A percentile compares a stretch with the other conserved stretches of the same genome.
These are phyloP conservation scores for Cyprinodon variegatus DNA, from an alignment of 2,113 vertebrate genomes.

Conservation along the genomic window DNA sequence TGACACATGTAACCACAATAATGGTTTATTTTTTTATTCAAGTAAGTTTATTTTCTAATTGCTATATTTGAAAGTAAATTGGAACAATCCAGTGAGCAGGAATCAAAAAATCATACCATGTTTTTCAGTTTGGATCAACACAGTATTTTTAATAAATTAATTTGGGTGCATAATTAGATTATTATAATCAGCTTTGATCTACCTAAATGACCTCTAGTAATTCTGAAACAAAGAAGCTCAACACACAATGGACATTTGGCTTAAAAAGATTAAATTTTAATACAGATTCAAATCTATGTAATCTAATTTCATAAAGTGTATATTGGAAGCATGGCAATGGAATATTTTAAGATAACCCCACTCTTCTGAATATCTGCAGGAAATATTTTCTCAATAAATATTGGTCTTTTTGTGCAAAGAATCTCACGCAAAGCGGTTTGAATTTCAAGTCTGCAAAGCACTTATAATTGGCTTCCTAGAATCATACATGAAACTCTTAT, in stretches of 20 bases:
- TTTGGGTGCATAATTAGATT: constrained; percentile 31
- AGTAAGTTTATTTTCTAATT: constrained; percentile 58
- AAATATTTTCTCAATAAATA: too few relatives aligned
- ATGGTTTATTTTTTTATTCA: constrained; percentile 65
- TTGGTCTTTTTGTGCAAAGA: too few relatives aligned
- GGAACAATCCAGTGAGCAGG: constrained; percentile 66
- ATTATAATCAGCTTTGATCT: constrained; percentile 13
- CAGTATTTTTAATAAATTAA: constrained; percentile 61
- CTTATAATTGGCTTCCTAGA: too few relatives aligned
- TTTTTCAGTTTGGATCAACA: constrained; percentile 24
- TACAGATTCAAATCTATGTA: not conserved
- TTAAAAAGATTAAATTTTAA: not conserved
- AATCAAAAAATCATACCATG: constrained; percentile 58
- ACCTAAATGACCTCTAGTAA: not conserved
- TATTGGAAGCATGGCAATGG: not conserved
- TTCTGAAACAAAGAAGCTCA: constrained; percentile 9
- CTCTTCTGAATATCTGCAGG: not conserved
- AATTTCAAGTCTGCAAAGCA: too few relatives aligned
- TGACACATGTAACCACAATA: constrained; percentile 58
- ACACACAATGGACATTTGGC: not conserved
- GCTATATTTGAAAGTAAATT: constrained; percentile 62
- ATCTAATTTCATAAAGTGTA: not conserved
- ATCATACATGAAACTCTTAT: too few relatives aligned
- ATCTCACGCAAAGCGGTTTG: too few relatives aligned
- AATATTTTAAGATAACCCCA: not conserved